phyloP scores from a whole-genome alignment of 2,888 invertebrate genomes.

The Spodoptera picta region DNA sequence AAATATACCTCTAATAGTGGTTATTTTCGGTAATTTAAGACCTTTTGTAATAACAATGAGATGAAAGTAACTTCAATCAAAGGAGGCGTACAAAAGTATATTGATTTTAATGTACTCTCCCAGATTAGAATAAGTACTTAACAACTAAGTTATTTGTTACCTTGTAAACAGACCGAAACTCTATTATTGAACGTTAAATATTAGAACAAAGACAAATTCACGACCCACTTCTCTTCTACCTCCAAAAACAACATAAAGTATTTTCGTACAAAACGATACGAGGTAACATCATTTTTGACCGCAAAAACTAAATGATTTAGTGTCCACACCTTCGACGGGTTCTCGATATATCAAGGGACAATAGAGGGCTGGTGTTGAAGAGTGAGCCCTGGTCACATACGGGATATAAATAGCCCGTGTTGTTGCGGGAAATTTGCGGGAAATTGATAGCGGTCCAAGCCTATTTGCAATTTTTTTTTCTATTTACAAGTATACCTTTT shows the following conservation, averaged over 20 bases:
- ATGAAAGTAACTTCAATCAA: too few relatives aligned
- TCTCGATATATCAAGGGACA: constrained; percentile 69
- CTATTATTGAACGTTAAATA: background rate
- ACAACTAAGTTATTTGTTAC: background rate
- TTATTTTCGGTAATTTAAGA: too few relatives aligned
- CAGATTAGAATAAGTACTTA: too few relatives aligned
- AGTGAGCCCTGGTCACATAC: constrained; percentile 72
- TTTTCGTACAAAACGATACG: too few relatives aligned
- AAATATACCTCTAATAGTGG: too few relatives aligned
- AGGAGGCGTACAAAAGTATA: too few relatives aligned
- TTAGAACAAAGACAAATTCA: background rate
- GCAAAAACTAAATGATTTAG: constrained; percentile 64
- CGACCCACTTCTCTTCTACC: background rate
- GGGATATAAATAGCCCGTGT: constrained; percentile 66
- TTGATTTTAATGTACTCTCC: too few relatives aligned
- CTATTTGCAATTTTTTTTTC: constrained; percentile 67
- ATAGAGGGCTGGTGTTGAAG: constrained; percentile 70
- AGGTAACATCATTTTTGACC: constrained; percentile 30
- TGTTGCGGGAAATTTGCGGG: constrained; percentile 63
- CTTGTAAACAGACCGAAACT: too few relatives aligned
- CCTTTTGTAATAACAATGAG: too few relatives aligned
- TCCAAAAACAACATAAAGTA: background rate
- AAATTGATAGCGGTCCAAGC: constrained; percentile 70
- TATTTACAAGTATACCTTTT: constrained; percentile 66
- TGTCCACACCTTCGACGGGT: constrained; percentile 67